A percentile compares a stretch with the other conserved stretches of the same genome.
Conservation (phyloP, 2,888 invertebrate genomes). For the Elegia similella region DNA sequence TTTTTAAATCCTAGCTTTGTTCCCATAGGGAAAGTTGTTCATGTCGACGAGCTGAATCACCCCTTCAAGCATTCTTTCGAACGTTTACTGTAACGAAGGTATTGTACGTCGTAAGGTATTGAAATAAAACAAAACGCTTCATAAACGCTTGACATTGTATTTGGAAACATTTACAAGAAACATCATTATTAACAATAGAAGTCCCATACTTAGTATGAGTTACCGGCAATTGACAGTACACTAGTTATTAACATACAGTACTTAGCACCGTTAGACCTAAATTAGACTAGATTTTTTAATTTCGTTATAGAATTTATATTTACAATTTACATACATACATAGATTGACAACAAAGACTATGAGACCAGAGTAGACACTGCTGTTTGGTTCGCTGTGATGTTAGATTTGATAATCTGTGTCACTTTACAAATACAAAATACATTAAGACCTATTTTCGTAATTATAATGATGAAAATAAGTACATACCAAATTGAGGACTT, state of each 20-base stretch:
- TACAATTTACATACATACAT: conserved; percentile 59
- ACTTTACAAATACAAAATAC: too few species aligned
- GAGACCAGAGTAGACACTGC: background rate
- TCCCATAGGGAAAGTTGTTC: too few species aligned
- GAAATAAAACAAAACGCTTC: conserved; percentile 55
- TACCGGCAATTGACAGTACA: conserved; percentile 60
- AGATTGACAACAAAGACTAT: conserved; percentile 9
- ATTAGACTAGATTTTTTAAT: conserved; percentile 74
- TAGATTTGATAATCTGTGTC: too few species aligned
- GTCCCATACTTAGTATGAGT: conserved; percentile 68
- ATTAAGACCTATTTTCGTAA: too few species aligned
- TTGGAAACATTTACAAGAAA: conserved; percentile 80
- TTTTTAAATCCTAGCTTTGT: too few species aligned
- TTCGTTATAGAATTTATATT: conserved; percentile 41
- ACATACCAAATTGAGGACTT: too few species aligned
- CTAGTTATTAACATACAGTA: conserved; percentile 64
- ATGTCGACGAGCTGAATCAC: too few species aligned
- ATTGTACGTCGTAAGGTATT: too few species aligned
- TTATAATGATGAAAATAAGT: too few species aligned
- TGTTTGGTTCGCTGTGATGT: too few species aligned
- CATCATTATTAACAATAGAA: conserved; percentile 64
- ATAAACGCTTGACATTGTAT: conserved; percentile 78
- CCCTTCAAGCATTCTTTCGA: too few species aligned
- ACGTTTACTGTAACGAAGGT: too few species aligned
- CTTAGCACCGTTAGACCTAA: conserved; percentile 80